Percentiles rank a stretch among this genome's conserved stretches.
phyloP scores from a whole-genome alignment of 2,113 vertebrate genomes.

The Lutjanus erythropterus region DNA sequence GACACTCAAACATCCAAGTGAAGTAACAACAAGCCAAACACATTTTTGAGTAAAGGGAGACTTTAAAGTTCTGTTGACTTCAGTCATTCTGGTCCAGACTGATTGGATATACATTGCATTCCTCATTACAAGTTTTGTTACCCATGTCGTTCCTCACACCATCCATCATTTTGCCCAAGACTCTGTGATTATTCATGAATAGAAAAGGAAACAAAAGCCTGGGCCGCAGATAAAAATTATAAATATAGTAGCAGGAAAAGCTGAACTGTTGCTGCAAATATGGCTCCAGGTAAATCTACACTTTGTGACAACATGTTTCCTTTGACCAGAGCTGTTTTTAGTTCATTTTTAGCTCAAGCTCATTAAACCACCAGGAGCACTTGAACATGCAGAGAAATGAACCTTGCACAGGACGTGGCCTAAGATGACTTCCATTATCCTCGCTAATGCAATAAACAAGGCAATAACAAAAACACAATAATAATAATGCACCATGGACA shows the following conservation, averaged over 20 bases:
- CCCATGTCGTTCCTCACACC: neutral
- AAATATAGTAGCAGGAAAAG: neutral
- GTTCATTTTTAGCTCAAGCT: constrained; percentile 19
- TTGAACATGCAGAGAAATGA: constrained; percentile 24
- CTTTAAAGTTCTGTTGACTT: neutral
- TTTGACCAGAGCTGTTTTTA: constrained; percentile 2
- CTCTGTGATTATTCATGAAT: neutral
- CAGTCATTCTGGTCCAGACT: neutral
- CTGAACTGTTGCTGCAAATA: neutral
- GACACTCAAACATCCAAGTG: neutral
- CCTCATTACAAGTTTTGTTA: neutral
- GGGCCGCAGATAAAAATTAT: neutral
- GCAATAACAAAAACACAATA: constrained; percentile 16
- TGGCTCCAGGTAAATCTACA: neutral
- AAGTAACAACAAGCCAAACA: neutral
- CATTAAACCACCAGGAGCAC: constrained; percentile 40
- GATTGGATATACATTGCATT: neutral
- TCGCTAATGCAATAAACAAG: constrained; percentile 5
- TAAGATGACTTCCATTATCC: constrained; percentile 42
- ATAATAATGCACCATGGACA: neutral
- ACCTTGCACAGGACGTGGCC: constrained; percentile 12
- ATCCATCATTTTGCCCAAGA: neutral
- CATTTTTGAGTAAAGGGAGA: neutral
- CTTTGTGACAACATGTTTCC: neutral
- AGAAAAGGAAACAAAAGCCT: neutral